These are phyloP conservation scores for Epizoanthus ramosus DNA, from an alignment of 92 coral and sea anemone genomes.

Conservation along the genomic window DNA sequence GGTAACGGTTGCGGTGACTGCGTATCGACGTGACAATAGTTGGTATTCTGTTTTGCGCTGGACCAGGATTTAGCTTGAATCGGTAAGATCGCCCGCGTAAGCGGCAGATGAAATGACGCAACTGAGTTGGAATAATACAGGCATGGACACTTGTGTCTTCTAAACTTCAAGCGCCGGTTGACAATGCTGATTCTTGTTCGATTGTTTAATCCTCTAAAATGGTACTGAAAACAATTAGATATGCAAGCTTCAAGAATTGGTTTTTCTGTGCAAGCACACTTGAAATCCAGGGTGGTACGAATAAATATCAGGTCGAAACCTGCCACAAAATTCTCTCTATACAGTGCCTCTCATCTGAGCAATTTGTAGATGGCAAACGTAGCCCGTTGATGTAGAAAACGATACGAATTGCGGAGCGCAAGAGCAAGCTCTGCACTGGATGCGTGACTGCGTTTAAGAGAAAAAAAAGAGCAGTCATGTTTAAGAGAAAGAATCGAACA, in stretches of 20 bases:
- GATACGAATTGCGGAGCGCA: conserved; percentile 10
- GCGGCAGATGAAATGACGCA: conserved; percentile 22
- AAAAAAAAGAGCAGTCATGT: too few relatives aligned
- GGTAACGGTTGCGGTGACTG: not conserved
- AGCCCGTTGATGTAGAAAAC: conserved; percentile 19
- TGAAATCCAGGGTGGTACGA: conserved; percentile 10
- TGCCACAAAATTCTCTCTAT: not conserved
- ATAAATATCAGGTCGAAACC: conserved; percentile 1
- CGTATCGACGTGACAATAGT: not conserved
- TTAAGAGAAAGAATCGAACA: too few relatives aligned
- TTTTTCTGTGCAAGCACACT: not conserved
- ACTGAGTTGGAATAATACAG: conserved; percentile 20
- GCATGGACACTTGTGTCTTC: conserved; percentile 35
- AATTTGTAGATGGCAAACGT: conserved; percentile 17
- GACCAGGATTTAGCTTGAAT: not conserved
- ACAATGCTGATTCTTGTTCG: conserved; percentile 12
- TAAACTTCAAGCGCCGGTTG: conserved; percentile 10
- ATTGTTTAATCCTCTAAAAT: not conserved
- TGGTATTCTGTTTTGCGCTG: conserved; percentile 2
- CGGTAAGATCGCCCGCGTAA: not conserved
- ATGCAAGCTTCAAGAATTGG: too few relatives aligned
- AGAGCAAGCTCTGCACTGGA: conserved; percentile 3
- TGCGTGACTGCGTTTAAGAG: too few relatives aligned
- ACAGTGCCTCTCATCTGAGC: not conserved
- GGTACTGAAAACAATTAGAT: too few relatives aligned